These are phyloP conservation scores for Corydoras maculifer DNA, from an alignment of 2,113 vertebrate genomes.

Conservation along the genomic window DNA sequence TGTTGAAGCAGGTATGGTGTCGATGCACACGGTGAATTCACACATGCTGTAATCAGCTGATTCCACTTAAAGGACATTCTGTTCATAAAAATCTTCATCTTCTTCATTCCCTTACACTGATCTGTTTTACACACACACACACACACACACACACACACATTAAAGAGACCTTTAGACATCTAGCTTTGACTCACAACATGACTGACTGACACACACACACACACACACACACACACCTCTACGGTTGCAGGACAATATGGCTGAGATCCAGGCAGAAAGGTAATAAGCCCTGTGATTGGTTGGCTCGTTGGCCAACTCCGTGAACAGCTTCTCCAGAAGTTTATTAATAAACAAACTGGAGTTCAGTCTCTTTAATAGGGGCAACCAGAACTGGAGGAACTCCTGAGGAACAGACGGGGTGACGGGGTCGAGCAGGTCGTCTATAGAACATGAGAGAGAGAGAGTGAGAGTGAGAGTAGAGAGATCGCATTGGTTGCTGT, in stretches of 20 bases:
- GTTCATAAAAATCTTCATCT: slow-evolving; percentile 68
- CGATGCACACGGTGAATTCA: slow-evolving; percentile 79
- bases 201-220: neutral
- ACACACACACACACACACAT: neutral
- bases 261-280: slow-evolving; percentile 79
- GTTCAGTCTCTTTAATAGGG: slow-evolving; percentile 76
- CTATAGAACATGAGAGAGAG: neutral
- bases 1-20: slow-evolving; percentile 79
- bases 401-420: slow-evolving; percentile 61
- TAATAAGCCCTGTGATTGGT: slow-evolving; percentile 67
- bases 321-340: slow-evolving; percentile 81
- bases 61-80: slow-evolving; percentile 76
- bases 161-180: neutral
- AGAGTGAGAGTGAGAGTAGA: neutral
- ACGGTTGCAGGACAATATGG: slow-evolving; percentile 75
- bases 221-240: slow-evolving; percentile 43
- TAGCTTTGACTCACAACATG: neutral
- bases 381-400: slow-evolving; percentile 86
- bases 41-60: slow-evolving; percentile 74
- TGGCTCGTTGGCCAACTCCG: slow-evolving; percentile 59
- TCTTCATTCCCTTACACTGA: slow-evolving; percentile 57
- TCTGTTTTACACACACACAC: slow-evolving; percentile 35
- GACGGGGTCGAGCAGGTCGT: neutral
- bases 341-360: slow-evolving; percentile 71
- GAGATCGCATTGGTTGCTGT: neutral